Evolutionary conservation across 2,113 vertebrate species (phyloP).

Genomic region (Nycticebus coucang): DNA sequence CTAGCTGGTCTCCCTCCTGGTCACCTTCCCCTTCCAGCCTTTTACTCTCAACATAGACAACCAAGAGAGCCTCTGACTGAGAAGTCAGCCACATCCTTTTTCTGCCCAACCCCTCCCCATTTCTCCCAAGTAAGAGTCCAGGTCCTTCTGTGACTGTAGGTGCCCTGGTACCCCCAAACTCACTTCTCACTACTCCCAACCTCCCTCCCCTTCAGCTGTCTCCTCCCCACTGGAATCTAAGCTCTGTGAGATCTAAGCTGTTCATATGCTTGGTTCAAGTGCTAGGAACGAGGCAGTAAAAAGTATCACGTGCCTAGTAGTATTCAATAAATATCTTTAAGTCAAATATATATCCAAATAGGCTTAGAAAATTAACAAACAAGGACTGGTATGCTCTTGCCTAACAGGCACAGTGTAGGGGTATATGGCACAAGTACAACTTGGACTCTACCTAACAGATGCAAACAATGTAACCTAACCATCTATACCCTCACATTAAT

Average conservation of each 20-base stretch:
- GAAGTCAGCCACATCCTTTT: neutral
- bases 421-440: too few species aligned
- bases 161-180: neutral
- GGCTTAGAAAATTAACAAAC: slow-evolving; percentile 32
- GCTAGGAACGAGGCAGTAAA: neutral
- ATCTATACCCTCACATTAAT: too few species aligned
- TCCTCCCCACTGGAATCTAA: neutral
- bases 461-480: too few species aligned
- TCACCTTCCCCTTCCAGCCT: neutral
- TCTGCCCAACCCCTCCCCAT: neutral
- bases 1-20: rapidly evolving
- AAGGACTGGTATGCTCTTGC: neutral
- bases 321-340: neutral
- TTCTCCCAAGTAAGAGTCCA: neutral
- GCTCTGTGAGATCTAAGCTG: neutral
- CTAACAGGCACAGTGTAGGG: too few species aligned
- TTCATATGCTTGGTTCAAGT: neutral
- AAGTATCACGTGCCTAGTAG: too few species aligned
- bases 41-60: neutral
- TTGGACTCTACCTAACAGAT: too few species aligned
- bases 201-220: neutral
- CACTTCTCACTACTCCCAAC: neutral
- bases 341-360: neutral
- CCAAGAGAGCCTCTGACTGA: neutral
- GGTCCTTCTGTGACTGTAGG: neutral